Conservation (phyloP, 2,113 vertebrate genomes). For the Sarotherodon lohbergeri region DNA sequence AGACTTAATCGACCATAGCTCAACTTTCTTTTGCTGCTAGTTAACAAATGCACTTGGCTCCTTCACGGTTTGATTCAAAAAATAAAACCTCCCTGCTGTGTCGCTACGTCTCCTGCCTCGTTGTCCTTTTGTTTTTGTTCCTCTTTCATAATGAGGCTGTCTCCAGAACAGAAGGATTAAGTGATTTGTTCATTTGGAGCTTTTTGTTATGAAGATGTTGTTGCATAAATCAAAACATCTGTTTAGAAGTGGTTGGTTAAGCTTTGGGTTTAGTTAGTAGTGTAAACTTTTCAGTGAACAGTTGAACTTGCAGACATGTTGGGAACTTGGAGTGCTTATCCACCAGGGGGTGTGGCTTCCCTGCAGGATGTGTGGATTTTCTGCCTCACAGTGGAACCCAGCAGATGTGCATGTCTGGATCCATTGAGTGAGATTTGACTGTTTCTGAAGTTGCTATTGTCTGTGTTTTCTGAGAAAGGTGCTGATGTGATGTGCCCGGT, state of each 20-base stretch:
- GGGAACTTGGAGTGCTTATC: not conserved
- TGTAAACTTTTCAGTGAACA: not conserved
- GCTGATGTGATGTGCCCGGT: fast-evolving
- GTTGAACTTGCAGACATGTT: not conserved
- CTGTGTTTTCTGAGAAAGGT: not conserved
- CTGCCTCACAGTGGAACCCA: not conserved
- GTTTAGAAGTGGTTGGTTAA: not conserved
- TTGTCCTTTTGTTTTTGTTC: not conserved
- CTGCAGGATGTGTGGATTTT: not conserved
- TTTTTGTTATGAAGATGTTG: not conserved
- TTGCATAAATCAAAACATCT: not conserved
- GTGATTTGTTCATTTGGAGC: not conserved
- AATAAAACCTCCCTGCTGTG: not conserved
- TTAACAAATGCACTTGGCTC: not conserved
- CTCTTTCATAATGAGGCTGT: not conserved
- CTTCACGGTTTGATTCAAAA: fast-evolving
- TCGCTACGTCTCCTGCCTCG: too few species aligned
- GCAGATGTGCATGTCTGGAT: not conserved
- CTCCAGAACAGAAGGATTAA: not conserved
- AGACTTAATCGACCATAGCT: not conserved
- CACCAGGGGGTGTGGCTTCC: slow-evolving; percentile 30
- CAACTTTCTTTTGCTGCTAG: not conserved
- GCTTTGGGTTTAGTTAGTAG: not conserved
- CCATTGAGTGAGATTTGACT: not conserved
- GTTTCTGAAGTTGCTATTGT: fast-evolving